Conservation (phyloP, 1,140 invertebrate species). For the Brachionus angularis region DNA sequence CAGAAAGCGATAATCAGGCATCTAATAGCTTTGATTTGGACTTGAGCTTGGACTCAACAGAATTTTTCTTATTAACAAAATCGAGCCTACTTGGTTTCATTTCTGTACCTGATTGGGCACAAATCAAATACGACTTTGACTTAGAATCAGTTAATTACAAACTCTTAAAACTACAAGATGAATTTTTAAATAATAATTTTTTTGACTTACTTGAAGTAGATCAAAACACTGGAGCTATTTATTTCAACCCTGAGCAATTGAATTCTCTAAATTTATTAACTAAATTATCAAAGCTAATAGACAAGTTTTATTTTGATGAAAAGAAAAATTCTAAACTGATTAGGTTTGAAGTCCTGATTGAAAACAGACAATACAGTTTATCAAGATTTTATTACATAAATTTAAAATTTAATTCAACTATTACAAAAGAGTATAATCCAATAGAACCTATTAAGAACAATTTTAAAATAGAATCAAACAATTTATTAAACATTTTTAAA, state of each 20-base stretch:
- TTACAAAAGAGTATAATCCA: neutral
- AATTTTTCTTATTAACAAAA: no score
- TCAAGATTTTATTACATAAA: neutral
- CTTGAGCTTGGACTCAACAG: no score
- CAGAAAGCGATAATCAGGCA: no score
- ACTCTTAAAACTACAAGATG: no score
- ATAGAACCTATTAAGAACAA: neutral
- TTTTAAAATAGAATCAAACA: conserved; percentile 25
- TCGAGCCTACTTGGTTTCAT: no score
- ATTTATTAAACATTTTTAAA: conserved; percentile 17
- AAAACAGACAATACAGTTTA: neutral
- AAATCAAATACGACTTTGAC: no score
- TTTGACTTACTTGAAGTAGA: neutral
- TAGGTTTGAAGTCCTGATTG: neutral
- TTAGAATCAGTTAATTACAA: no score
- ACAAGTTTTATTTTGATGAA: neutral
- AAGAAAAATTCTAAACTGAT: neutral
- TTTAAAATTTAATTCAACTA: neutral
- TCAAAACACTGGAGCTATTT: conserved; percentile 18
- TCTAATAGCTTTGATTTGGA: no score
- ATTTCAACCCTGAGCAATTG: conserved; percentile 1
- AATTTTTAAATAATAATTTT: conserved; percentile 33
- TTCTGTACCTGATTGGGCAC: no score
- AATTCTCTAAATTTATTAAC: neutral
- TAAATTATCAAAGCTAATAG: neutral